A percentile compares a stretch with the other conserved stretches of the same genome.
Conservation (phyloP, 2,888 invertebrate species). For the Gastrophysa polygoni region DNA sequence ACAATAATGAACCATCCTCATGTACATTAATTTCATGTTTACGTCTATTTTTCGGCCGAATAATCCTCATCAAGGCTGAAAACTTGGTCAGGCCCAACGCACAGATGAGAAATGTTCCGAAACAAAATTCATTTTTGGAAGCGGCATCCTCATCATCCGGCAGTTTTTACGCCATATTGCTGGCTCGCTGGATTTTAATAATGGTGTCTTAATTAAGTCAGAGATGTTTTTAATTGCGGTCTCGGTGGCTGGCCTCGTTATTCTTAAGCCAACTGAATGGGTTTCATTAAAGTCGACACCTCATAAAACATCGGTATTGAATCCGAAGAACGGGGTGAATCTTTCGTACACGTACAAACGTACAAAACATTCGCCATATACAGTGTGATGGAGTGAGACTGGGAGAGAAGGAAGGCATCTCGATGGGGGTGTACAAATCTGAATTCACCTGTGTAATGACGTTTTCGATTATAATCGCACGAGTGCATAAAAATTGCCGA, state of each 20-base stretch:
- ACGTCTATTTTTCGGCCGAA: neutral
- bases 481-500: too few species aligned
- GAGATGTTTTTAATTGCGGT: constrained; percentile 59
- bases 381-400: too few species aligned
- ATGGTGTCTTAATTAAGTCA: constrained; percentile 59
- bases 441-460: too few species aligned
- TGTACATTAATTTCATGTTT: too few species aligned
- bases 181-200: constrained; percentile 55
- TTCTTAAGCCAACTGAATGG: constrained; percentile 54
- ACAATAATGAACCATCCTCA: too few species aligned
- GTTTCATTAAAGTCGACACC: constrained; percentile 57
- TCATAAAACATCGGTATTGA: constrained; percentile 56
- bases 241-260: constrained; percentile 51
- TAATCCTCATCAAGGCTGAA: neutral
- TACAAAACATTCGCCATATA: too few species aligned
- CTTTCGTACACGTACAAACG: neutral
- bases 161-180: constrained; percentile 48
- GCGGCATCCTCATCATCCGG: constrained; percentile 1
- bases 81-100: neutral
- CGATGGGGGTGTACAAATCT: too few species aligned
- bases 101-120: constrained; percentile 8
- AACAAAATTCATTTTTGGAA: constrained; percentile 23
- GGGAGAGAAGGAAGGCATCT: too few species aligned
- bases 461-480: too few species aligned
- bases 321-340: neutral